Conservation (phyloP, 2,113 vertebrate genomes). For the Aramus guarauna region DNA sequence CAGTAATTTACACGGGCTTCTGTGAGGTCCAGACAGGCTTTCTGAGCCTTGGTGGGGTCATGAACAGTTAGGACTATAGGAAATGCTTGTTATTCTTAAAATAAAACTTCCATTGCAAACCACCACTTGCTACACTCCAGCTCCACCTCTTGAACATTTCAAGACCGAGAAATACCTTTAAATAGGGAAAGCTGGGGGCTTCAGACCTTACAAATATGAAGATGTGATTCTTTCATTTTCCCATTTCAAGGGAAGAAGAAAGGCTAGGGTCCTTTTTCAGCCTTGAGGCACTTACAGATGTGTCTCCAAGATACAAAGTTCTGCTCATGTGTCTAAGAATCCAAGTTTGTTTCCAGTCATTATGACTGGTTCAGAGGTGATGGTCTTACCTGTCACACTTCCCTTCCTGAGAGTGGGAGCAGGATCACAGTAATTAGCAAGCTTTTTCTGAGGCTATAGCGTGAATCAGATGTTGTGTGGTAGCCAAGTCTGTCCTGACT, state of each 20-base stretch:
- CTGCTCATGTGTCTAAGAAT: not conserved
- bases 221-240: not conserved
- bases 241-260: not conserved
- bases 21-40: not conserved
- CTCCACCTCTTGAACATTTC: not conserved
- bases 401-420: not conserved
- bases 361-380: not conserved
- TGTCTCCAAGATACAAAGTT: not conserved
- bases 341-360: not conserved
- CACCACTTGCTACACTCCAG: not conserved
- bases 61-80: not conserved
- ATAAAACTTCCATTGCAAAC: not conserved
- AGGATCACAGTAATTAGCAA: not conserved
- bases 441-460: not conserved
- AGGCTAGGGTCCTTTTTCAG: not conserved
- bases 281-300: not conserved
- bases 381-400: not conserved
- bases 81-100: not conserved
- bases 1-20: not conserved
- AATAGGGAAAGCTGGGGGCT: not conserved
- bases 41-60: not conserved
- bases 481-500: not conserved
- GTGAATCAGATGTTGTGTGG: not conserved
- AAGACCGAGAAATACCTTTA: not conserved
- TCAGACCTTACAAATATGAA: not conserved